phyloP scores from a whole-genome alignment of 2,797 vertebrate species.

The Scomberomorus guttatus region DNA sequence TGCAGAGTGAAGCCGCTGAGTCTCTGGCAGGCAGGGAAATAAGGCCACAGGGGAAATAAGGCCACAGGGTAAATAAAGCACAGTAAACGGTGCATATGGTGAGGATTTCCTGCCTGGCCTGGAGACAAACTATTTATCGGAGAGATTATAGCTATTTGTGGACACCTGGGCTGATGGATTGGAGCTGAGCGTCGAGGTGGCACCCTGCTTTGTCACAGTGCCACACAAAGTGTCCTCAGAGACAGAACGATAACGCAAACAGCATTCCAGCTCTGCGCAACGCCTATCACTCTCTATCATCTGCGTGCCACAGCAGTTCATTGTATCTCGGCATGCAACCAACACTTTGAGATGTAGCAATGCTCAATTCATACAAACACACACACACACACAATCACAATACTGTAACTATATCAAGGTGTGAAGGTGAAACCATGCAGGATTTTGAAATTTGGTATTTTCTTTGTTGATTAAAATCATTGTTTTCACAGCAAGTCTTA shows the following conservation, averaged over 20 bases:
- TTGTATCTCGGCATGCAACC: conserved; percentile 77
- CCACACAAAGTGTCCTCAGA: conserved; percentile 24
- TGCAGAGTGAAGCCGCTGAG: conserved; percentile 12
- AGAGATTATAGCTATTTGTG: too few relatives aligned
- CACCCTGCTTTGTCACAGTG: conserved; percentile 4
- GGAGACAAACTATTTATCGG: conserved; percentile 6
- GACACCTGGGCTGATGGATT: too few relatives aligned
- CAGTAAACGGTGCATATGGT: conserved; percentile 36
- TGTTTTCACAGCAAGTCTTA: not conserved
- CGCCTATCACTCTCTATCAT: conserved; percentile 47
- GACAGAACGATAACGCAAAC: conserved; percentile 55
- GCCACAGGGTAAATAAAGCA: conserved; percentile 5
- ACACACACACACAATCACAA: conserved; percentile 31
- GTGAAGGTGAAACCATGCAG: conserved; percentile 55
- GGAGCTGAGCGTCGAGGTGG: conserved; percentile 27
- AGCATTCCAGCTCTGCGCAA: conserved; percentile 62
- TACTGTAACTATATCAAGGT: conserved; percentile 41
- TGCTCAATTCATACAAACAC: conserved; percentile 24
- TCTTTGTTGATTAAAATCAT: conserved; percentile 29
- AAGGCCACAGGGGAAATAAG: not conserved
- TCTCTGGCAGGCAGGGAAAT: conserved; percentile 2
- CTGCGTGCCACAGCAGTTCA: conserved; percentile 59
- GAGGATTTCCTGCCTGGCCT: conserved; percentile 55
- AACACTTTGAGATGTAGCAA: conserved; percentile 35
- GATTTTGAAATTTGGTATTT: conserved; percentile 75